Conservation (phyloP, 2,888 invertebrate species). For the Parnassius glacialis region DNA sequence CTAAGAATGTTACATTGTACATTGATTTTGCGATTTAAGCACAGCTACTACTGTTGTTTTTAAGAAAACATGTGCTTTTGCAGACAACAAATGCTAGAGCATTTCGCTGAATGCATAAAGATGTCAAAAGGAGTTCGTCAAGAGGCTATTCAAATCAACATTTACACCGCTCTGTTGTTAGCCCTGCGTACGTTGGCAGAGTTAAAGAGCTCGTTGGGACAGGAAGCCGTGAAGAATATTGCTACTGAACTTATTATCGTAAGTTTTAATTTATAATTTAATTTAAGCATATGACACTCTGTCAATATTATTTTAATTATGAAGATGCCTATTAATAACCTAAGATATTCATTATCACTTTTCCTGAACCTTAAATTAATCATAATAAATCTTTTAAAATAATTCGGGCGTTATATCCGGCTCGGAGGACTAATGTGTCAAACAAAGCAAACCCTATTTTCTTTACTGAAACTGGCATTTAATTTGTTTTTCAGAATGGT, state of each 20-base stretch:
- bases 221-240: conserved; percentile 94
- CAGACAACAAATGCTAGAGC: conserved; percentile 96
- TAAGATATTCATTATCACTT: too few relatives aligned
- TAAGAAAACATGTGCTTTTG: conserved; percentile 11
- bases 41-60: background rate
- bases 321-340: too few relatives aligned
- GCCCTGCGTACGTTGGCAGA: conserved; percentile 94
- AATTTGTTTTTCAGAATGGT: conserved; percentile 76
- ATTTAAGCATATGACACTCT: too few relatives aligned
- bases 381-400: too few relatives aligned
- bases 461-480: background rate
- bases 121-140: conserved; percentile 96
- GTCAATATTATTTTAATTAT: too few relatives aligned
- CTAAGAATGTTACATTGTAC: background rate
- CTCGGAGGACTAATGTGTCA: too few relatives aligned
- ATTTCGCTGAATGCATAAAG: conserved; percentile 96
- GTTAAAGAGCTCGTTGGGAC: conserved; percentile 90
- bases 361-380: too few relatives aligned
- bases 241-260: conserved; percentile 90
- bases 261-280: conserved; percentile 37
- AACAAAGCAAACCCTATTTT: too few relatives aligned
- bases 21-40: too few relatives aligned
- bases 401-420: too few relatives aligned
- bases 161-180: conserved; percentile 94
- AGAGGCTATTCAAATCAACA: conserved; percentile 97